These are phyloP conservation scores for Macrocentrus cingulum DNA, from an alignment of 1,140 invertebrate species.

Conservation along the genomic window DNA sequence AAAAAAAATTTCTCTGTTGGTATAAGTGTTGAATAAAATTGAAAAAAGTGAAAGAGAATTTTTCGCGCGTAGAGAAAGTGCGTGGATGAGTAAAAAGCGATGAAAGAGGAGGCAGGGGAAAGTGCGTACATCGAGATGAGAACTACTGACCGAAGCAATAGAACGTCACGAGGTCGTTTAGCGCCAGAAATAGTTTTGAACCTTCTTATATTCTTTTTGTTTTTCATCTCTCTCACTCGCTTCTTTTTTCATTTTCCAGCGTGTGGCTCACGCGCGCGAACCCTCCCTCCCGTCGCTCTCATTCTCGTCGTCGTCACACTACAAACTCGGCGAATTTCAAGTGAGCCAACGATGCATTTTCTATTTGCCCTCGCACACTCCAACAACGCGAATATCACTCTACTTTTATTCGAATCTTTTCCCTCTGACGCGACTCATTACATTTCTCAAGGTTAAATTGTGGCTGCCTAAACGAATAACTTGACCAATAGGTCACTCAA, in stretches of 20 bases:
- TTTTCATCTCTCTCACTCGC: constrained; percentile 8
- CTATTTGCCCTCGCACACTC: not conserved
- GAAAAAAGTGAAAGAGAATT: constrained; percentile 3
- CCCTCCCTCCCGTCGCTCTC: constrained; percentile 3
- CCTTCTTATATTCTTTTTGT: constrained; percentile 40
- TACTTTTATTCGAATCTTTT: constrained; percentile 2
- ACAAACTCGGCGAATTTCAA: not conserved
- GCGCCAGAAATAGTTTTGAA: constrained; percentile 45
- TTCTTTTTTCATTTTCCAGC: constrained; percentile 2
- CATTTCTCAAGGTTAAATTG: constrained; percentile 26
- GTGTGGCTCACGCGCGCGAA: not conserved
- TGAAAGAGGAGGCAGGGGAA: constrained; percentile 11
- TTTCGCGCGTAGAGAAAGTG: no score
- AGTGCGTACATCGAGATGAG: constrained; percentile 25
- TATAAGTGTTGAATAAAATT: no score
- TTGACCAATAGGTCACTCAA: constrained; percentile 32
- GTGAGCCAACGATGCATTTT: constrained; percentile 17
- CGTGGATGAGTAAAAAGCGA: constrained; percentile 11
- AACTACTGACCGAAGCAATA: constrained; percentile 37
- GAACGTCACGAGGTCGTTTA: constrained; percentile 45
- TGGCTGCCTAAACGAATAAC: not conserved
- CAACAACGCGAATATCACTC: not conserved
- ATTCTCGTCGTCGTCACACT: constrained; percentile 5
- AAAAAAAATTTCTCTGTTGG: no score
- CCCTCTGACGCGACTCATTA: constrained; percentile 11